Conservation (phyloP, 30 jellyfish, hydroid and myxozoan genomes). For the Euphysa ruthae region DNA sequence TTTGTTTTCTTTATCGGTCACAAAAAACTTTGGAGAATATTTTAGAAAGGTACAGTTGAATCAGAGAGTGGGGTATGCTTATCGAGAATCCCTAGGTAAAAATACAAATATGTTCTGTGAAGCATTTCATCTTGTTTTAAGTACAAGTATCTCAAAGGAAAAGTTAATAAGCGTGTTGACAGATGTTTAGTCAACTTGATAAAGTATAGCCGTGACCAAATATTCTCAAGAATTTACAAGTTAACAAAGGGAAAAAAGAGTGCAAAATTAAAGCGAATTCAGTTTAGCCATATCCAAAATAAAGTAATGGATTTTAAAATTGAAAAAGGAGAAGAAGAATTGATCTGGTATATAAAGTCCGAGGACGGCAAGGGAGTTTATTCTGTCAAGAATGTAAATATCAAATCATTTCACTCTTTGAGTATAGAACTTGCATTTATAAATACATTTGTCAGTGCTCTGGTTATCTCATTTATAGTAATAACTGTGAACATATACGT, state of each 20-base stretch:
- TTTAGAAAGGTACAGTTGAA: constrained; percentile 9
- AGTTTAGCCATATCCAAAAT: too few relatives aligned
- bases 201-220: constrained; percentile 11
- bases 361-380: too few relatives aligned
- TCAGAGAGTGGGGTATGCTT: constrained; percentile 15
- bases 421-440: too few relatives aligned
- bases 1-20: too few relatives aligned
- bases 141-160: constrained; percentile 25
- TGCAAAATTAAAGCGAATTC: neutral
- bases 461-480: too few relatives aligned
- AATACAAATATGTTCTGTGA: constrained; percentile 48
- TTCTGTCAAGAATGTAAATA: too few relatives aligned
- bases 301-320: too few relatives aligned
- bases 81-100: constrained; percentile 34
- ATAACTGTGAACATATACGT: too few relatives aligned
- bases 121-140: constrained; percentile 42
- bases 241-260: constrained; percentile 29
- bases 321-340: too few relatives aligned
- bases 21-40: constrained; percentile 15
- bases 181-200: constrained; percentile 22
- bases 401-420: too few relatives aligned
- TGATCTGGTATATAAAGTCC: too few relatives aligned
- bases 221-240: neutral
- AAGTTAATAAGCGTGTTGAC: constrained; percentile 16
- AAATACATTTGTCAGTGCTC: too few relatives aligned